Conservation (phyloP, 2,888 invertebrate genomes). For the Drosophila leonis region DNA sequence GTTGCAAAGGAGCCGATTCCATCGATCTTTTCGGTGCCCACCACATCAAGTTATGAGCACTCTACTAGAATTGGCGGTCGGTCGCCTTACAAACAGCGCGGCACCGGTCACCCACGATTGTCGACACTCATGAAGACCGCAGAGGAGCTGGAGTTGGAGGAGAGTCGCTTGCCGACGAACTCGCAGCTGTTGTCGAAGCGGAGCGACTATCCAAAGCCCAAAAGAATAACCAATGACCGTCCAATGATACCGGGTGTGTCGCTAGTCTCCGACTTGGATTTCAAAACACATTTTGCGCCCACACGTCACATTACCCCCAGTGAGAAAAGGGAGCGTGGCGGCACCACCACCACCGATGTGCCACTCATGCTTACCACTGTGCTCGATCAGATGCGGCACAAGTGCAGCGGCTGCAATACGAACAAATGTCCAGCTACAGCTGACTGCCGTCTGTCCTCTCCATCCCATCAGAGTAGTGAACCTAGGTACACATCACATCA, state of each 20-base stretch:
- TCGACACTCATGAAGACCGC: neutral
- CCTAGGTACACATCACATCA: no score
- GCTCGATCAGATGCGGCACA: constrained; percentile 7
- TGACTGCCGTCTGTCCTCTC: neutral
- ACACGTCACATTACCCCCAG: constrained; percentile 11
- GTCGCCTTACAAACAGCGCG: fast-evolving
- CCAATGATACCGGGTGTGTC: constrained; percentile 15
- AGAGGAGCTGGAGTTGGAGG: constrained; percentile 7
- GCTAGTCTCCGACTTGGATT: constrained; percentile 49
- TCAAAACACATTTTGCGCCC: constrained; percentile 10
- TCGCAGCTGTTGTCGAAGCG: constrained; percentile 32
- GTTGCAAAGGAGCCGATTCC: neutral
- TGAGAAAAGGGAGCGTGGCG: neutral
- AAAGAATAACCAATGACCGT: neutral
- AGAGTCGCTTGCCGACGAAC: constrained; percentile 28
- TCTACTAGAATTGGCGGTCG: fast-evolving
- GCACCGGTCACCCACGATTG: neutral
- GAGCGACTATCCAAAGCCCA: constrained; percentile 14
- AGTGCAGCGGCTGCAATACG: no score
- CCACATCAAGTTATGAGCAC: neutral
- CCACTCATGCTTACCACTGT: neutral
- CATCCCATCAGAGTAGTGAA: no score
- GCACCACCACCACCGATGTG: constrained; percentile 14
- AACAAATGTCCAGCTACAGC: neutral
- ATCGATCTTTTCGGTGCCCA: constrained; percentile 39